Evolutionary conservation across 2,797 vertebrate species (phyloP).

Genomic region (Synanceia verrucosa): DNA sequence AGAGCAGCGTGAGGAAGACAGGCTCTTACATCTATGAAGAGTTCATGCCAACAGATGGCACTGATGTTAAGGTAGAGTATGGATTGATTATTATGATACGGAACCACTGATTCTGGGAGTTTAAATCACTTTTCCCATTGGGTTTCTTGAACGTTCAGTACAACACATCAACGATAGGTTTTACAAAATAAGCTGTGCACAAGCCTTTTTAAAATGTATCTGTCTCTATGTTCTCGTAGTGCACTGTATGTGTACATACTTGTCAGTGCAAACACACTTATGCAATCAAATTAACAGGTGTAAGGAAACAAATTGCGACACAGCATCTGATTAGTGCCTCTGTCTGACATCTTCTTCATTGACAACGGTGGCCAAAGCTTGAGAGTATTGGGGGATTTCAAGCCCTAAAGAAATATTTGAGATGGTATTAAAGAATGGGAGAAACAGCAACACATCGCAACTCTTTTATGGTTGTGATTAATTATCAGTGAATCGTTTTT

Average conservation of each 20-base stretch:
- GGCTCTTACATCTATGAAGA: constrained; percentile 99
- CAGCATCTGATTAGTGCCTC: not conserved
- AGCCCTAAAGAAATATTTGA: not conserved
- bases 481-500: not conserved
- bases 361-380: not conserved
- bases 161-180: no score
- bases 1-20: constrained; percentile 97
- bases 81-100: not conserved
- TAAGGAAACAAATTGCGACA: not conserved
- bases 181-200: no score
- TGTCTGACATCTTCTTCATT: not conserved
- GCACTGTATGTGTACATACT: not conserved
- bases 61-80: constrained; percentile 92
- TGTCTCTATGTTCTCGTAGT: not conserved
- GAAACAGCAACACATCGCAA: not conserved
- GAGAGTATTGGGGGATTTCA: no score
- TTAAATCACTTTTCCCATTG: not conserved
- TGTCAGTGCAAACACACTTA: not conserved
- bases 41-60: constrained; percentile 99
- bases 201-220: no score
- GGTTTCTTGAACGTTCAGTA: not conserved
- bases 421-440: not conserved
- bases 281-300: not conserved
- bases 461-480: not conserved
- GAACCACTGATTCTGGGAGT: not conserved